Evolutionary conservation across 1,140 invertebrate genomes (phyloP).

Genomic region (Calliopsis andreniformis): DNA sequence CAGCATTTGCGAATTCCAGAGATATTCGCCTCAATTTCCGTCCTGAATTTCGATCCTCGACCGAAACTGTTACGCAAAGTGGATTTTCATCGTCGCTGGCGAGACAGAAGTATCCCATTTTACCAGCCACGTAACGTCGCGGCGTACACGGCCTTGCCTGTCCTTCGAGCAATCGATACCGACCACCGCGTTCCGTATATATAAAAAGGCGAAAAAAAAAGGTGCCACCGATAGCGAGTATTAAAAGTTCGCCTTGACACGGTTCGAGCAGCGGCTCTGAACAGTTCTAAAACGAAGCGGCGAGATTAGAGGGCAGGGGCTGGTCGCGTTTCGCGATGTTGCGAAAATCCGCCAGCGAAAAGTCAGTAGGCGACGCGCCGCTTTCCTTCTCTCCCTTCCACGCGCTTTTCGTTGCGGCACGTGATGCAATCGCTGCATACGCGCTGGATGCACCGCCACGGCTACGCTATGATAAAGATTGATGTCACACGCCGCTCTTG

Average conservation of each 20-base stretch:
- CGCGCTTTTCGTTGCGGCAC: slow-evolving; percentile 33
- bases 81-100: no score
- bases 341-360: slow-evolving; percentile 33
- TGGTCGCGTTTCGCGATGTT: slow-evolving; percentile 29
- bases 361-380: not conserved
- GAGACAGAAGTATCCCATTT: no score
- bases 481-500: slow-evolving; percentile 68
- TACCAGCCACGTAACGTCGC: no score
- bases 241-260: slow-evolving; percentile 47
- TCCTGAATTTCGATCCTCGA: no score
- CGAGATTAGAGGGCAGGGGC: slow-evolving; percentile 31
- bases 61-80: no score
- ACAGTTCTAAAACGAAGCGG: slow-evolving; percentile 4
- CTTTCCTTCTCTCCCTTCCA: slow-evolving; percentile 31
- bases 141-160: not conserved
- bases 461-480: slow-evolving; percentile 50
- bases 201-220: not conserved
- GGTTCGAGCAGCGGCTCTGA: slow-evolving; percentile 9
- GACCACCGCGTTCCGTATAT: not conserved
- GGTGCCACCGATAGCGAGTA: not conserved
- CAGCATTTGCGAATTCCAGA: no score
- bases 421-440: slow-evolving; percentile 50
- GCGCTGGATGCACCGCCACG: not conserved
- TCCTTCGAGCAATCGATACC: slow-evolving; percentile 10
- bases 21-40: no score